Evolutionary conservation across 1,140 invertebrate species (phyloP).

Genomic region (Asbolus verrucosus): DNA sequence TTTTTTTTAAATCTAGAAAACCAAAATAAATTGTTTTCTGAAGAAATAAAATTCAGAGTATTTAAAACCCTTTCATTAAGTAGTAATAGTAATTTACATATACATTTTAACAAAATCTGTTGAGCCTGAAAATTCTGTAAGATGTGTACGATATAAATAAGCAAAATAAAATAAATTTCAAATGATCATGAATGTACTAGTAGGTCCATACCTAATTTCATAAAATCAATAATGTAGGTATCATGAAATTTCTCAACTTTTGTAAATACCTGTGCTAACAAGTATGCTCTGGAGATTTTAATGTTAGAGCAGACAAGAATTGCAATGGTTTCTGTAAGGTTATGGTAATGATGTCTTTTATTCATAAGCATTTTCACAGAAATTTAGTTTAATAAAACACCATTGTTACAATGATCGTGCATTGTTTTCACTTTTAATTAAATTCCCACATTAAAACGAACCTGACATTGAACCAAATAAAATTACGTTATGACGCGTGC

Average conservation of each 20-base stretch:
- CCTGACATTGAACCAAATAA: slow-evolving; percentile 62
- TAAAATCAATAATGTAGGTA: neutral
- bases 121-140: too few species aligned
- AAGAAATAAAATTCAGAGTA: too few species aligned
- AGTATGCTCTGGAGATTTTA: slow-evolving; percentile 33
- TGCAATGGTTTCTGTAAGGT: slow-evolving; percentile 10
- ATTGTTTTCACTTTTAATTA: slow-evolving; percentile 62
- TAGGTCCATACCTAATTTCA: too few species aligned
- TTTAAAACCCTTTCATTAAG: too few species aligned
- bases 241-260: too few species aligned
- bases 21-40: too few species aligned
- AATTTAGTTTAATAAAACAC: slow-evolving; percentile 52
- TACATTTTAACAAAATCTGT: too few species aligned
- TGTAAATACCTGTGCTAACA: neutral
- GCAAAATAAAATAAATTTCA: too few species aligned
- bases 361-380: slow-evolving; percentile 50
- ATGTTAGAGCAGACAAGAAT: slow-evolving; percentile 29
- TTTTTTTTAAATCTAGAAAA: too few species aligned
- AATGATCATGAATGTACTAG: too few species aligned
- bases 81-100: too few species aligned
- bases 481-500: slow-evolving; percentile 57
- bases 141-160: too few species aligned
- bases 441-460: slow-evolving; percentile 59
- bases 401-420: slow-evolving; percentile 52
- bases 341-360: slow-evolving; percentile 31